These are phyloP conservation scores for Salvelinus sp. DNA, from an alignment of 2,113 vertebrate species.

Conservation along the genomic window DNA sequence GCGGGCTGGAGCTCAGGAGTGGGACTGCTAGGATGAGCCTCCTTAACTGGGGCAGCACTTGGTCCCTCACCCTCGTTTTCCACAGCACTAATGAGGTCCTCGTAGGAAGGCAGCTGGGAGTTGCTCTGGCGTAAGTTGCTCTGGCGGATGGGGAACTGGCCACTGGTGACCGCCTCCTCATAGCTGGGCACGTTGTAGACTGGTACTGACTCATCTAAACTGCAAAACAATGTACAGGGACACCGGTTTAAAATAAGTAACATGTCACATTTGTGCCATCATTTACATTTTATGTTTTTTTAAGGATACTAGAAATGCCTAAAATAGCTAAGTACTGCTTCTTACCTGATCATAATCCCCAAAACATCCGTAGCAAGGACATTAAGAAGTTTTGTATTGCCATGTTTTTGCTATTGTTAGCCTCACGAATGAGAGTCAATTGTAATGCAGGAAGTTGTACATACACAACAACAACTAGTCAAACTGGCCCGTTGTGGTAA, in stretches of 20 bases:
- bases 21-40: neutral
- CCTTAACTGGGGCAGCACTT: slow-evolving; percentile 19
- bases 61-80: slow-evolving; percentile 62
- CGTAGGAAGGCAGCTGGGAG: slow-evolving; percentile 91
- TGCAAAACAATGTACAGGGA: slow-evolving; percentile 26
- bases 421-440: too few relatives aligned
- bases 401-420: too few relatives aligned
- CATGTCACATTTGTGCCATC: neutral
- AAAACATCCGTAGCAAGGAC: too few relatives aligned
- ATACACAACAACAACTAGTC: too few relatives aligned
- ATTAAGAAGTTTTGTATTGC: too few relatives aligned
- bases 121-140: slow-evolving; percentile 74
- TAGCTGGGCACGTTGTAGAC: slow-evolving; percentile 84
- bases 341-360: neutral
- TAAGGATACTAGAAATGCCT: neutral
- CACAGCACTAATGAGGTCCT: slow-evolving; percentile 82
- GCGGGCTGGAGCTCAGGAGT: neutral
- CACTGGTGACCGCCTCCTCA: slow-evolving; percentile 84
- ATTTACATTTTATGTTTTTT: too few relatives aligned
- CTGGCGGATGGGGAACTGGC: slow-evolving; percentile 69
- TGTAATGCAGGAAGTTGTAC: too few relatives aligned
- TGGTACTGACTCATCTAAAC: slow-evolving; percentile 30
- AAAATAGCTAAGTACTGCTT: neutral
- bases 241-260: neutral
- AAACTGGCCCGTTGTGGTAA: too few relatives aligned